Evolutionary conservation across 2,797 vertebrate genomes (phyloP), one percentile per base, ranked within the genome.

Genomic region (Propithecus perrieri): DNA sequence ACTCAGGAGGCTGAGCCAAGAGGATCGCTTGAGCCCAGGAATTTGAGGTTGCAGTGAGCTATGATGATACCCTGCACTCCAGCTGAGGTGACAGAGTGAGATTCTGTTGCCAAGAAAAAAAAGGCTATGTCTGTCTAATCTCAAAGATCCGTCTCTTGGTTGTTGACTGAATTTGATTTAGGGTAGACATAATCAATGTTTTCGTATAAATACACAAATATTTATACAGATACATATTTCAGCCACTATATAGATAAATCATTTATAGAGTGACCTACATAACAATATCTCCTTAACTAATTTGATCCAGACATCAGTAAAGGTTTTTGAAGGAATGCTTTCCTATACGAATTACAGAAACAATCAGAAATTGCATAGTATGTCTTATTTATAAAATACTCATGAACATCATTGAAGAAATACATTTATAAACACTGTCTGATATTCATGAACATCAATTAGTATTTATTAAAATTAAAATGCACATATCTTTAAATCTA

Each of bases 321-420:
- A 35, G 3, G 11, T 85, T 92, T 94, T 81, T 18, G 74, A 83
- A 87, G 28, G 85, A 87, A 94, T 61, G 2, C 53, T 89, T 88
- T 74, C 20, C 10, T 53, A 48, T 41, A 30, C 76, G 13, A 78
- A 17, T 92, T 87, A 1, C n/a, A 94, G 81, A 86, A 95, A 30
- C 28, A 90, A 91, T 78, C 33, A 95, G 33, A 81, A 41, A 50
- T 9, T 86, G 13, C 28, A 61, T 13, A 22, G 22, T 33, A 48
- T 53, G 6, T 63, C 22, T 69, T 20, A 30, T 88, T 95, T 89
- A 46, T 88, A 91, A 96, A 61, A 75, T 85, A 61, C 33, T 96
- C n/a, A 71, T 53, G 22, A 67, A 90, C 5, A 87, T 53, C 13
- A 84, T 43, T 43, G 43, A 43, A 43, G 43, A 43, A 43, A 43